A percentile compares a stretch with the other conserved stretches of the same genome.
phyloP scores from a whole-genome alignment of 2,797 vertebrate genomes.

The Picus viridis region DNA sequence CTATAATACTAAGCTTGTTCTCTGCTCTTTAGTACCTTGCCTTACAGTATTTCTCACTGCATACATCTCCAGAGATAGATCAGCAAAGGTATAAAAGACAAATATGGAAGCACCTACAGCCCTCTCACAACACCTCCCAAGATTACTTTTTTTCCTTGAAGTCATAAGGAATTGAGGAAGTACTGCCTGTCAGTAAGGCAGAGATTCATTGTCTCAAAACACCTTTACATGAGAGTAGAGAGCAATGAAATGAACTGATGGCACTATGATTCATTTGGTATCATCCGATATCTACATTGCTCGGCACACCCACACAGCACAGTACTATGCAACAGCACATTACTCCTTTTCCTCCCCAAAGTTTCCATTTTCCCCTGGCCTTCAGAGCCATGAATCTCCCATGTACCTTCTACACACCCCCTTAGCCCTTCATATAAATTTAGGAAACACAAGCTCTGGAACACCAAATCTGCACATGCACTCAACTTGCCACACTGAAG shows the following conservation, averaged over 20 bases:
- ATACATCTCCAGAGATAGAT: background rate
- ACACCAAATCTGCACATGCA: rapidly evolving
- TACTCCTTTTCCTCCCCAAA: background rate
- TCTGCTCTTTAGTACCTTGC: background rate
- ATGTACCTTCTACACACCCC: rapidly evolving
- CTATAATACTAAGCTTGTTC: background rate
- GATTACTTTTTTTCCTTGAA: background rate
- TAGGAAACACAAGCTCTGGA: background rate
- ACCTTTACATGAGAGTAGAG: background rate
- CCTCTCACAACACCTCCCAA: background rate
- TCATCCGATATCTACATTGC: background rate
- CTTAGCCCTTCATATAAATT: background rate
- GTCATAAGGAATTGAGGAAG: background rate
- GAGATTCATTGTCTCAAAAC: background rate
- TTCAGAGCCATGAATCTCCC: background rate
- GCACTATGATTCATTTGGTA: background rate
- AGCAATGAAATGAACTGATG: rapidly evolving
- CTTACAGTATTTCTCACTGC: background rate
- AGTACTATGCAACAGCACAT: background rate
- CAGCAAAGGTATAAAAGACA: background rate
- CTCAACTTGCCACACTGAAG: background rate
- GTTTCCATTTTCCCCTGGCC: background rate
- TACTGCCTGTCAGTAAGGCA: background rate
- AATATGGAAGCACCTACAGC: rapidly evolving
- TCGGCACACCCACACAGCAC: background rate